A percentile compares a stretch with the other conserved stretches of the same genome.
Evolutionary conservation across 2,113 vertebrate genomes (phyloP).

Genomic region (Gopherus flavomarginatus): DNA sequence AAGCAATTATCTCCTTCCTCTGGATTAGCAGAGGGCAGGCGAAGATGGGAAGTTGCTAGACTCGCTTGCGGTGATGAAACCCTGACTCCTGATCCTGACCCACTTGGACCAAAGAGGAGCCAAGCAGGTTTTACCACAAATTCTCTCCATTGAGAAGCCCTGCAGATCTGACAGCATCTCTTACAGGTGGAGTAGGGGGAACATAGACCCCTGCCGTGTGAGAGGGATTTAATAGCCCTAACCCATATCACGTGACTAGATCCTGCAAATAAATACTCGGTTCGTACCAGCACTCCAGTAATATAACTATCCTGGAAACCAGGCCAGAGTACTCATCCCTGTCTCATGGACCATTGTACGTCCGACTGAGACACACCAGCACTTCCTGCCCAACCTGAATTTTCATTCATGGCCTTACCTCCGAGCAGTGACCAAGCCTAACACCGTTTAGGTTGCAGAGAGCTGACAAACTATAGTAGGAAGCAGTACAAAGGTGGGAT

Average conservation of each 20-base stretch:
- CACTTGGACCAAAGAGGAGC: not conserved
- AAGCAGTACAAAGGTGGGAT: not conserved
- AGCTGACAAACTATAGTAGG: not conserved
- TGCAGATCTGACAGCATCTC: not conserved
- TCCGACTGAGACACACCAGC: not conserved
- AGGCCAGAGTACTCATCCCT: not conserved
- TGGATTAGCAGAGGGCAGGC: not conserved
- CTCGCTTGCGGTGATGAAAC: not conserved
- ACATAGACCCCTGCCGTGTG: accelerated
- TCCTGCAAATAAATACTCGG: not conserved
- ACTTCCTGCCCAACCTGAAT: not conserved
- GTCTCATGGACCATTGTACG: not conserved
- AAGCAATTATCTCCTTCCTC: not conserved
- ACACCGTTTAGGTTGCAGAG: not conserved
- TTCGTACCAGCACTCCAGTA: not conserved
- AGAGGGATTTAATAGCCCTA: not conserved
- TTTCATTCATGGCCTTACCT: not conserved
- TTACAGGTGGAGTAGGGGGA: accelerated
- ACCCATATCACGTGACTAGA: accelerated
- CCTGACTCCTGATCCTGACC: not conserved
- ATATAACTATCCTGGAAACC: not conserved
- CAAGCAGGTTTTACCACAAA: not conserved
- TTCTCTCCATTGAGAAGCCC: accelerated
- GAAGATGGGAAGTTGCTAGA: not conserved
- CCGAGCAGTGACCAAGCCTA: not conserved